Percentiles rank a stretch among this genome's conserved stretches.
Evolutionary conservation across 1,140 invertebrate species (phyloP).

Genomic region (Thaumatotibia leucotreta): DNA sequence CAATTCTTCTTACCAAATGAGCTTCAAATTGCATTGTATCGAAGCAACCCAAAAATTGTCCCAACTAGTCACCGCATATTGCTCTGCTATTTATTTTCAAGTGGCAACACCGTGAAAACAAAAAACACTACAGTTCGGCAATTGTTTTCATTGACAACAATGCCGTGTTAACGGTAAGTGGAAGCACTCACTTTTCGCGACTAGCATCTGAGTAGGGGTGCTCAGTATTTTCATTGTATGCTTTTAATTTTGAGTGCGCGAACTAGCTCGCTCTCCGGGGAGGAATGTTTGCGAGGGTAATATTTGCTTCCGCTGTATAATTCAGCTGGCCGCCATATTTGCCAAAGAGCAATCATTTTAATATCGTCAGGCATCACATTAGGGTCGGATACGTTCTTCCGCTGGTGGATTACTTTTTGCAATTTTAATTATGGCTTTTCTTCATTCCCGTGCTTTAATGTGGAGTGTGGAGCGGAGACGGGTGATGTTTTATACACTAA

Average conservation of each 20-base stretch:
- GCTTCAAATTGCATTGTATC: constrained; percentile 18
- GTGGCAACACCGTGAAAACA: constrained; percentile 73
- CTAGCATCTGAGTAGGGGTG: constrained; percentile 62
- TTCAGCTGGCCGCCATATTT: constrained; percentile 81
- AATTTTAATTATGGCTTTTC: constrained; percentile 53
- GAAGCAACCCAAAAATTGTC: constrained; percentile 55
- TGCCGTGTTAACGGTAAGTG: constrained; percentile 61
- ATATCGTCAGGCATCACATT: constrained; percentile 77
- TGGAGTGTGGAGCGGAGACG: not conserved
- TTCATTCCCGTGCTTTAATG: not conserved
- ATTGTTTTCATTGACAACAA: constrained; percentile 75
- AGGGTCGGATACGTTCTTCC: constrained; percentile 65
- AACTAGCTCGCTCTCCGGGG: constrained; percentile 76
- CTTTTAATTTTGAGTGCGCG: constrained; percentile 78
- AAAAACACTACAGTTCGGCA: constrained; percentile 72
- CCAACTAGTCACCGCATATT: constrained; percentile 68
- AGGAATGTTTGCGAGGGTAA: constrained; percentile 80
- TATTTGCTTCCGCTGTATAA: constrained; percentile 82
- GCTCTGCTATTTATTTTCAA: constrained; percentile 73
- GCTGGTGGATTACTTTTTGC: constrained; percentile 67
- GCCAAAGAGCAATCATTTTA: constrained; percentile 82
- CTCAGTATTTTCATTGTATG: constrained; percentile 77
- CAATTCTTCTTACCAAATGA: no score
- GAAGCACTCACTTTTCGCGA: constrained; percentile 71
- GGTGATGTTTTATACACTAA: not conserved